Base-by-base conservation (phyloP, 2,113 vertebrate species). In the Aix galericulata region DNA sequence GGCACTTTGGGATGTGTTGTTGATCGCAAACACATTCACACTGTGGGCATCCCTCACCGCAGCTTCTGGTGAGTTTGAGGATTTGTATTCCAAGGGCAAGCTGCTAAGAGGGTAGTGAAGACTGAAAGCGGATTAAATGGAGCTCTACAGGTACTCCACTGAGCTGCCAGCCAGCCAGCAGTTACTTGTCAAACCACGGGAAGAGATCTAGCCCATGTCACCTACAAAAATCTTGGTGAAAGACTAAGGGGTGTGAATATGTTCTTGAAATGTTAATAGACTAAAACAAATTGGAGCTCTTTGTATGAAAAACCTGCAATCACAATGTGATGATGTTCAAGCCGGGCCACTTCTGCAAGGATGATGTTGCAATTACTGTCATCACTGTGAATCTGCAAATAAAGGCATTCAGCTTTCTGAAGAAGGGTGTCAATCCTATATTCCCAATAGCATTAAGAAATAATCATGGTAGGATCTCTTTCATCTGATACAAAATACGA, bases 401-500 rank as follows among this genome's bases (percentile, higher is more conserved):
- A 22, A 0, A 69, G 32, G 16, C 16, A 78, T 48, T 48, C 0
- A 0, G n/a, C 67, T 74, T 77, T 58, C 77, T 64, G 32, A 68
- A 88, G 15, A 42, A 20, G 26, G 34, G 27, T 8, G 13, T 64
- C 55, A 59, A 42, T n/a, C 55, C 55, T 64, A 27, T 53, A 42
- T 17, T 79, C 34, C 62, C 6, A 86, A 20, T 1, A 55, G 32
- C 38, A n/a, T 15, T 15, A 52, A 62, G 8, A 88, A 90, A 52
- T 20, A 78, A 27, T 21, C 0, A 1, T 0, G 26, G 22, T 42
- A 52, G 60, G 7, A 44, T 23, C 22, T 72, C 60, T 58, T 72
- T 31, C 11, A 62, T n/a, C 58, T 63, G 62, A 78, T 36, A 18
- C 2, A 32, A 40, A 42, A 48, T 21, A 31, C 42, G 7, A 59